Conservation (phyloP, 2,113 vertebrate genomes). For the Boleophthalmus pectinirostris region DNA sequence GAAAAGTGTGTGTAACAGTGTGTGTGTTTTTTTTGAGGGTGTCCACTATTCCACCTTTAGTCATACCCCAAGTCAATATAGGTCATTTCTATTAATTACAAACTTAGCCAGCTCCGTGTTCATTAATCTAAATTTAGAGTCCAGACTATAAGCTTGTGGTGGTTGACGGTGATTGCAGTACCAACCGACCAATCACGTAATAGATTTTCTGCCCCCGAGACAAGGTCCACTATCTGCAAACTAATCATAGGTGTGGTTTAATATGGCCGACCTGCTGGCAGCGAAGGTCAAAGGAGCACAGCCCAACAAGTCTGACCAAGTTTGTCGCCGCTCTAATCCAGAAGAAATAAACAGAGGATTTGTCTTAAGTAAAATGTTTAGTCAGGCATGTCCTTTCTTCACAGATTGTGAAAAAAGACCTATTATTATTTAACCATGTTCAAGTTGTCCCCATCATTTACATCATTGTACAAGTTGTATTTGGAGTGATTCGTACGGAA, state of each 20-base stretch:
- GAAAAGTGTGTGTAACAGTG: slow-evolving; percentile 26
- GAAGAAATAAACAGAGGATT: background rate
- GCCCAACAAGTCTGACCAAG: background rate
- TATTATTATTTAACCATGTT: too few species aligned
- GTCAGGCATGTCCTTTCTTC: too few species aligned
- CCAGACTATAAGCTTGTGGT: slow-evolving; percentile 26
- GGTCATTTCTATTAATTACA: slow-evolving; percentile 67
- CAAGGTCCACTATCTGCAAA: slow-evolving; percentile 63
- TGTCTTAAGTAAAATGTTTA: too few species aligned
- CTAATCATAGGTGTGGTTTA: slow-evolving; percentile 61
- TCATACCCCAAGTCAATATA: slow-evolving; percentile 37
- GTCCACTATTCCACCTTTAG: slow-evolving; percentile 32
- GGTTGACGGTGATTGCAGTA: slow-evolving; percentile 44
- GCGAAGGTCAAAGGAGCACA: slow-evolving; percentile 58
- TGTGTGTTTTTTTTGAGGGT: too few species aligned
- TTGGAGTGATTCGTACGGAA: too few species aligned
- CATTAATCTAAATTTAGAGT: slow-evolving; percentile 74
- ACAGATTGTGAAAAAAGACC: too few species aligned
- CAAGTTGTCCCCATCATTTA: too few species aligned
- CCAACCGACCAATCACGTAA: slow-evolving; percentile 61
- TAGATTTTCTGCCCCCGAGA: slow-evolving; percentile 65
- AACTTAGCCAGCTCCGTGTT: slow-evolving; percentile 49
- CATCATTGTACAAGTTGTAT: too few species aligned
- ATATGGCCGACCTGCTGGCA: slow-evolving; percentile 53
- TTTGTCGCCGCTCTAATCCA: background rate